Percentiles rank a stretch among this genome's conserved stretches.
Evolutionary conservation across 2,888 invertebrate species (phyloP).

Genomic region (Yponomeuta evonymella): DNA sequence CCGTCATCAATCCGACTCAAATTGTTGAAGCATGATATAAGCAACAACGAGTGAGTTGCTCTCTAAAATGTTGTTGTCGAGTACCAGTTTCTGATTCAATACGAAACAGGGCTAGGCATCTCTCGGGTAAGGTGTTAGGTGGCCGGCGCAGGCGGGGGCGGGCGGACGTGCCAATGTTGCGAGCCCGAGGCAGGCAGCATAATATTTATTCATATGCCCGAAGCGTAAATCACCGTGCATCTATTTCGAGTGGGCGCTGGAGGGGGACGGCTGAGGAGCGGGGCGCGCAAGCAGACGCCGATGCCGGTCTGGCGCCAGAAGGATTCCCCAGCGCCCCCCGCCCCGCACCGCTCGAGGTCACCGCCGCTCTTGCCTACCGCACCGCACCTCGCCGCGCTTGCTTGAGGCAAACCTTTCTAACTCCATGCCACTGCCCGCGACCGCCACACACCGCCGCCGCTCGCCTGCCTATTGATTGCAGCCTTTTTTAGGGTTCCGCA

Average conservation of each 20-base stretch:
- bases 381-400: slow-evolving; percentile 11
- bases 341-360: slow-evolving; percentile 47
- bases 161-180: slow-evolving; percentile 64
- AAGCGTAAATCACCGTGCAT: slow-evolving; percentile 75
- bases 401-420: slow-evolving; percentile 14
- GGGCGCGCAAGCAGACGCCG: slow-evolving; percentile 66
- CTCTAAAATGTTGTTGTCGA: slow-evolving; percentile 17
- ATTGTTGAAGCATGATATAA: neutral
- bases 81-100: slow-evolving; percentile 15
- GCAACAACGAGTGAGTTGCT: neutral
- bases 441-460: neutral
- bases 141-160: slow-evolving; percentile 28
- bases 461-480: slow-evolving; percentile 15
- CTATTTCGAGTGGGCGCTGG: slow-evolving; percentile 68
- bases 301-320: slow-evolving; percentile 76
- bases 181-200: slow-evolving; percentile 53
- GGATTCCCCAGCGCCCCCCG: slow-evolving; percentile 75
- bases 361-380: slow-evolving; percentile 33
- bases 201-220: slow-evolving; percentile 71
- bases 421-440: slow-evolving; percentile 12
- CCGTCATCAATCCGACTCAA: neutral
- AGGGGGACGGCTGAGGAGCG: slow-evolving; percentile 45
- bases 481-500: neutral
- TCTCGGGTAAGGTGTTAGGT: slow-evolving; percentile 4
- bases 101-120: slow-evolving; percentile 3